Evolutionary conservation across 2,888 invertebrate genomes (phyloP).

Genomic region (Bellardia bayeri): DNA sequence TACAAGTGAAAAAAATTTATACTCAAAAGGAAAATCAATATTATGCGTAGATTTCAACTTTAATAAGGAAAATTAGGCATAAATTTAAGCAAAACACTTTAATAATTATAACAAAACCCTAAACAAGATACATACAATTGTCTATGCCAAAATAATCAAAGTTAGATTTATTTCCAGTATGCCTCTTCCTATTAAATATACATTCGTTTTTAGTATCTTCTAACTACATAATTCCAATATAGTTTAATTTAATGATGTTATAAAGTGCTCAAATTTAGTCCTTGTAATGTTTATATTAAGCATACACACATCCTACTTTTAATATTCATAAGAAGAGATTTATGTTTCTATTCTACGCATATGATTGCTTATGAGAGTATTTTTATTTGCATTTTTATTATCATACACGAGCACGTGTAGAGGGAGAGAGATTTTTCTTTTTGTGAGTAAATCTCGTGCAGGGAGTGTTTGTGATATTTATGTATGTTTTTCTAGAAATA

Average conservation of each 20-base stretch:
- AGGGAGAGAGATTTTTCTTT: constrained; percentile 4
- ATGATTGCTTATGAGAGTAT: constrained; percentile 25
- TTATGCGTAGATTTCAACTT: constrained; percentile 65
- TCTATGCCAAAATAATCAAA: background rate
- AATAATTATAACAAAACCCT: background rate
- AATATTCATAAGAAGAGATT: constrained; percentile 54
- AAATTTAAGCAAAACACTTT: constrained; percentile 41
- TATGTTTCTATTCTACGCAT: constrained; percentile 32
- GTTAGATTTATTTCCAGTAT: constrained; percentile 1
- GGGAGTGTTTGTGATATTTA: constrained; percentile 50
- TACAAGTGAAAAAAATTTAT: background rate
- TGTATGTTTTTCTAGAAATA: constrained; percentile 44
- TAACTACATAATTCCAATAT: constrained; percentile 24
- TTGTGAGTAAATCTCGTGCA: background rate
- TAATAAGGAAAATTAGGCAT: constrained; percentile 18
- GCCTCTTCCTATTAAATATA: constrained; percentile 7
- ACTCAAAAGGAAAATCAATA: constrained; percentile 73
- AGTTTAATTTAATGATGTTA: constrained; percentile 74
- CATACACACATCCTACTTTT: constrained; percentile 29
- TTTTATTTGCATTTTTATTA: constrained; percentile 61
- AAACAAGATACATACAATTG: no score
- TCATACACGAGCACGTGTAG: background rate
- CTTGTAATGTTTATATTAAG: constrained; percentile 9
- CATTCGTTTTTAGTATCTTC: constrained; percentile 42
- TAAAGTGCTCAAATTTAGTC: constrained; percentile 75